These are phyloP conservation scores for Diarsia dahlii DNA, from an alignment of 2,888 invertebrate species.

Conservation along the genomic window DNA sequence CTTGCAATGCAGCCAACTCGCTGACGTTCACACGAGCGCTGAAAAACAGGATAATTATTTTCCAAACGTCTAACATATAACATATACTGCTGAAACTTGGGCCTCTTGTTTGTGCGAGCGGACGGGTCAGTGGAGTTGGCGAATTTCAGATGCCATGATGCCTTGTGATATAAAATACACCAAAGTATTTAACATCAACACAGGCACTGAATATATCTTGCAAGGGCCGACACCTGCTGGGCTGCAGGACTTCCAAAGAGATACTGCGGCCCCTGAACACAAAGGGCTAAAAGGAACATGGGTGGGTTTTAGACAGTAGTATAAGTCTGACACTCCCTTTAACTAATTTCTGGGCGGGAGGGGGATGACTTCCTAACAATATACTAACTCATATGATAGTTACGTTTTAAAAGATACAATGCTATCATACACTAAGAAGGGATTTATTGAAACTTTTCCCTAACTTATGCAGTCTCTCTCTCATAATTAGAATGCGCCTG, in stretches of 20 bases:
- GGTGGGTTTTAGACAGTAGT: too few species aligned
- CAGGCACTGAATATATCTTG: neutral
- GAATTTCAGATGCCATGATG: neutral
- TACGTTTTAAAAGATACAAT: too few species aligned
- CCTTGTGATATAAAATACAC: neutral
- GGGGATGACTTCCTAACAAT: too few species aligned
- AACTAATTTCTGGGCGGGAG: too few species aligned
- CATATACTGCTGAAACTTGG: neutral
- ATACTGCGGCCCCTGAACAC: too few species aligned
- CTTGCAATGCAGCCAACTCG: conserved; percentile 77
- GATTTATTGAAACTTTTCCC: neutral
- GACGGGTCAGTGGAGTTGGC: neutral
- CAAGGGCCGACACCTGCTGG: too few species aligned
- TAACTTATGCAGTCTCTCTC: neutral
- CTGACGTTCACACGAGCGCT: conserved; percentile 73
- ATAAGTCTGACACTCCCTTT: too few species aligned
- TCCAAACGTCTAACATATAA: neutral
- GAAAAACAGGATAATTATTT: conserved; percentile 50
- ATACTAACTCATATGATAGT: too few species aligned
- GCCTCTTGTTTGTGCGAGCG: neutral
- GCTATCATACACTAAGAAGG: neutral
- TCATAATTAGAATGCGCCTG: neutral
- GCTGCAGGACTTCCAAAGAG: too few species aligned
- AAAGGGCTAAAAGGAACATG: too few species aligned
- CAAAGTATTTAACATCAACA: neutral